Evolutionary conservation across 1,140 invertebrate species (phyloP).

Genomic region (Pseudachorutes palmiensis): DNA sequence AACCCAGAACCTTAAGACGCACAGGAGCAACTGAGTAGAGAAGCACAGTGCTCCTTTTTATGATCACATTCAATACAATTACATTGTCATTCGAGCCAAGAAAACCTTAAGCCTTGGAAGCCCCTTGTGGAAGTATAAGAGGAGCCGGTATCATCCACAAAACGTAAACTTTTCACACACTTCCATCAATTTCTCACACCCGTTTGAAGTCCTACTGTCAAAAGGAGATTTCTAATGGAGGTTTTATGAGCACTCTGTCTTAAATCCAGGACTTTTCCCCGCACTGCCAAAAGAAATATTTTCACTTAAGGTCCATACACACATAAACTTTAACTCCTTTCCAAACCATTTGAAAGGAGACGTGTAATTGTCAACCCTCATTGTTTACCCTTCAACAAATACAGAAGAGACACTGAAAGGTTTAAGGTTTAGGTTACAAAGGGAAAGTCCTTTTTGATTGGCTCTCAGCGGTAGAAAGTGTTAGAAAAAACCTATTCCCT

Average conservation of each 20-base stretch:
- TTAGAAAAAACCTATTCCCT: neutral
- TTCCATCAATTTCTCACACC: conserved; percentile 10
- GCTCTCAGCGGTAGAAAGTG: too few relatives aligned
- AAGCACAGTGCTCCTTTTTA: neutral
- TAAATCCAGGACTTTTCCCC: neutral
- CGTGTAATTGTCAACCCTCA: neutral
- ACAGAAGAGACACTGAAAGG: too few relatives aligned
- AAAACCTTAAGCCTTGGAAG: neutral
- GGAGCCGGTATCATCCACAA: neutral
- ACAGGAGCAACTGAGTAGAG: too few relatives aligned
- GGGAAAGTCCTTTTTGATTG: too few relatives aligned
- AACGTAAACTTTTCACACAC: neutral
- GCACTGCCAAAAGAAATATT: conserved; percentile 7
- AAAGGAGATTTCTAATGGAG: neutral
- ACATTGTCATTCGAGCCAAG: neutral
- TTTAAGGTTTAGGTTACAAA: too few relatives aligned
- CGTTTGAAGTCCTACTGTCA: neutral
- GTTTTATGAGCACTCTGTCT: conserved; percentile 3
- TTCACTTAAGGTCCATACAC: neutral
- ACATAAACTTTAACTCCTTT: conserved; percentile 1
- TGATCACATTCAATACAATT: conserved; percentile 10
- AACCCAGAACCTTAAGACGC: too few relatives aligned
- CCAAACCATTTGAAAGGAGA: conserved; percentile 1
- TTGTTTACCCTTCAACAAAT: conserved; percentile 2
- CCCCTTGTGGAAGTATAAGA: neutral